These are phyloP conservation scores for Gambusia holbrooki DNA, from an alignment of 2,113 vertebrate genomes.

Conservation along the genomic window DNA sequence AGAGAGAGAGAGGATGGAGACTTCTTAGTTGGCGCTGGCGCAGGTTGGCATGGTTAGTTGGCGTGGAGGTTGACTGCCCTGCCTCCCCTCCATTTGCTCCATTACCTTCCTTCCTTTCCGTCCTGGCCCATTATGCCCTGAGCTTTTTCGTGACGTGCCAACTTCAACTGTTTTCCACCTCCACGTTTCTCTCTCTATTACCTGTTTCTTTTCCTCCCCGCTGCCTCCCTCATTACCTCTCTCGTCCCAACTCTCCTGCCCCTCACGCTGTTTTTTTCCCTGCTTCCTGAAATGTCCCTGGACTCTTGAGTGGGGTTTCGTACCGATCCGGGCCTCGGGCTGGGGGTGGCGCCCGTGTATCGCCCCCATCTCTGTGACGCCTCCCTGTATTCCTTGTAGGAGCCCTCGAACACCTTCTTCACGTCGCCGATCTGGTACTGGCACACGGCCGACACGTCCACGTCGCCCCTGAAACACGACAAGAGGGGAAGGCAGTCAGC, in stretches of 20 bases:
- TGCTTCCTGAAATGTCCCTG: too few species aligned
- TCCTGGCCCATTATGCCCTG: conserved; percentile 49
- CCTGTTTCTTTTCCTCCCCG: conserved; percentile 8
- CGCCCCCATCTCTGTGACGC: conserved; percentile 89
- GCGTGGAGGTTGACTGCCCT: conserved; percentile 24
- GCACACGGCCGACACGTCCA: conserved; percentile 91
- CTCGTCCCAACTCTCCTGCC: not conserved
- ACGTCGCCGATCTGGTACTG: conserved; percentile 90
- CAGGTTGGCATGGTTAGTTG: conserved; percentile 58
- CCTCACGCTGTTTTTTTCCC: too few species aligned
- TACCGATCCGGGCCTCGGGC: conserved; percentile 89
- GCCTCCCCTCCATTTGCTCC: conserved; percentile 6
- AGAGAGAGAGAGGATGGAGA: conserved; percentile 51
- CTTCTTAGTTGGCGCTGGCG: conserved; percentile 58
- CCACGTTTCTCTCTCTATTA: conserved; percentile 11
- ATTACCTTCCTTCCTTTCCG: conserved; percentile 32
- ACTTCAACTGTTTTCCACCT: conserved; percentile 36
- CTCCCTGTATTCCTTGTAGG: conserved; percentile 92
- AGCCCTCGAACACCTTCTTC: conserved; percentile 90
- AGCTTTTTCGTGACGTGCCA: conserved; percentile 43
- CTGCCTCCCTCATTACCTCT: conserved; percentile 10
- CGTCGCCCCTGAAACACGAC: conserved; percentile 86
- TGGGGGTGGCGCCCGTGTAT: conserved; percentile 84
- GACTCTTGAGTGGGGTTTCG: conserved; percentile 57
- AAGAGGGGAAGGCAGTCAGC: conserved; percentile 25